These are phyloP conservation scores for Delichon dasypus DNA, from an alignment of 2,797 vertebrate species.

Conservation along the genomic window DNA sequence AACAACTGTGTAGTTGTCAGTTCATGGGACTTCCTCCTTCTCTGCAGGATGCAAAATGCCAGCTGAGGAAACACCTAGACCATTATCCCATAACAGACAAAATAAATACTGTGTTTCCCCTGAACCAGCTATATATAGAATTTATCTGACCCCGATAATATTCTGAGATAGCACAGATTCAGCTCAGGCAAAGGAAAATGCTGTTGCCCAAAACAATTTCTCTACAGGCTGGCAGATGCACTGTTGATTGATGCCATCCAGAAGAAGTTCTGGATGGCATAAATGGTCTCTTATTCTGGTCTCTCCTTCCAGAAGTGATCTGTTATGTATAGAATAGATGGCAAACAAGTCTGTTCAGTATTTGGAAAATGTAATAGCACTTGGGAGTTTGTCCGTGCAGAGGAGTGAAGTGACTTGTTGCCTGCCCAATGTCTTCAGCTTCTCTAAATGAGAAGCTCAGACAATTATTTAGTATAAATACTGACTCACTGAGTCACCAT, in stretches of 20 bases:
- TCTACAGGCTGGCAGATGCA: background rate
- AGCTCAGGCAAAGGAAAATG: constrained; percentile 1
- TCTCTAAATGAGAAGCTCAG: background rate
- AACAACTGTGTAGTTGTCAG: constrained; percentile 31
- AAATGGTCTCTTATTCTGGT: background rate
- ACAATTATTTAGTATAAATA: background rate
- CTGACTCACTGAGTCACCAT: background rate
- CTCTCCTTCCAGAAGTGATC: background rate
- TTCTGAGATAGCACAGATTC: background rate
- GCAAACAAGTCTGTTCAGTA: background rate
- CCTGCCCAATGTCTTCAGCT: background rate
- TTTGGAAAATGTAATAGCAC: background rate
- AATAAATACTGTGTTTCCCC: constrained; percentile 27
- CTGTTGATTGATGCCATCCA: background rate
- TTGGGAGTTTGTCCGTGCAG: background rate
- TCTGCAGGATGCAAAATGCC: constrained; percentile 13
- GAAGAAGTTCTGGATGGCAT: background rate
- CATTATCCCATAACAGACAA: constrained; percentile 6
- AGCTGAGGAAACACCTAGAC: constrained; percentile 13
- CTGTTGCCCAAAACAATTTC: background rate
- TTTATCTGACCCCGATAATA: constrained; percentile 13
- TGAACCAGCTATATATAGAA: background rate
- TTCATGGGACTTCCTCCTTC: constrained; percentile 54
- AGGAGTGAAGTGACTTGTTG: background rate
- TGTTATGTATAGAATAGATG: background rate